phyloP scores from a whole-genome alignment of 2,113 vertebrate genomes.

The Bufo gargarizans region DNA sequence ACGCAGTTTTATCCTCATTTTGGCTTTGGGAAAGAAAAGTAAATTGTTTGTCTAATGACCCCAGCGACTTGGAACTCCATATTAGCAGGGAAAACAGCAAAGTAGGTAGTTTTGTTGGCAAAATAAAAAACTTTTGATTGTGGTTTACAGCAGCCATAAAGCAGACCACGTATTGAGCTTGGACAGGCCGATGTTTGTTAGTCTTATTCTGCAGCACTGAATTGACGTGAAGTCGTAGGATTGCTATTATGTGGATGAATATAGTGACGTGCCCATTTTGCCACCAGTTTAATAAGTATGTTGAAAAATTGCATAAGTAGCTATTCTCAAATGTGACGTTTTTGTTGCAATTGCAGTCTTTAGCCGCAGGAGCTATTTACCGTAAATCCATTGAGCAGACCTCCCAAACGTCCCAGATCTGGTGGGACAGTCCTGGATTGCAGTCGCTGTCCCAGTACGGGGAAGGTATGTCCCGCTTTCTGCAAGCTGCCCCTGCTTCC shows the following conservation, averaged over 20 bases:
- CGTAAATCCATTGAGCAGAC: too few relatives aligned
- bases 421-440: too few relatives aligned
- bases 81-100: not conserved
- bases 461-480: too few relatives aligned
- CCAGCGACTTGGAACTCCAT: not conserved
- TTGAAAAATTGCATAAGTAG: not conserved
- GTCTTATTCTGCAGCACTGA: too few relatives aligned
- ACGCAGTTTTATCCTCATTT: constrained; percentile 24
- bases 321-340: not conserved
- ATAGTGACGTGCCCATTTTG: too few relatives aligned
- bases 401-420: too few relatives aligned
- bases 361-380: too few relatives aligned
- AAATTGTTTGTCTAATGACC: constrained; percentile 37
- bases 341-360: not conserved
- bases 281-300: not conserved
- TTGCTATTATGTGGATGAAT: too few relatives aligned
- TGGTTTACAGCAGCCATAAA: not conserved
- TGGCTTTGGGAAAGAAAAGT: not conserved
- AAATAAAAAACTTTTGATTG: not conserved
- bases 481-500: too few relatives aligned
- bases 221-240: too few relatives aligned
- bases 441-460: too few relatives aligned
- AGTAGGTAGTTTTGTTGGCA: constrained; percentile 16
- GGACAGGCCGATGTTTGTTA: not conserved
- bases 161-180: not conserved